Conservation (phyloP, 2,888 invertebrate genomes). For the Protophormia terraenovae region DNA sequence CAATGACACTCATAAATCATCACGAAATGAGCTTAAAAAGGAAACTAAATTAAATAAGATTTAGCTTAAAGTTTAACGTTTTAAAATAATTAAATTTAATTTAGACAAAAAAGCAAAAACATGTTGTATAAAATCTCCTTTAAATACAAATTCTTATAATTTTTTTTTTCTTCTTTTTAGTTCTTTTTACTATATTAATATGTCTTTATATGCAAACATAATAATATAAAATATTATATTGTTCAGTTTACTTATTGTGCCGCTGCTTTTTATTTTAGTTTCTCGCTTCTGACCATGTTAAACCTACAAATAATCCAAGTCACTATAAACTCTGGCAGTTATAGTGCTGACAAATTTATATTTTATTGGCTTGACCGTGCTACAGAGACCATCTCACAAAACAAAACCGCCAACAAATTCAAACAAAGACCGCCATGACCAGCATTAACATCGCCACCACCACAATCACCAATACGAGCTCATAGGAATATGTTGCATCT, state of each 20-base stretch:
- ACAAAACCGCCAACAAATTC: constrained; percentile 56
- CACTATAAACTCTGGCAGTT: constrained; percentile 61
- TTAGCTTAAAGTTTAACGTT: not conserved
- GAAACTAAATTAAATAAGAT: not conserved
- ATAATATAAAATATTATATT: constrained; percentile 52
- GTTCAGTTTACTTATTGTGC: not conserved
- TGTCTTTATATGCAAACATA: constrained; percentile 59
- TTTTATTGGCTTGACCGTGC: constrained; percentile 66
- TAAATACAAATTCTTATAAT: not conserved
- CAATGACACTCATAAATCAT: constrained; percentile 49
- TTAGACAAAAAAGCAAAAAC: no score
- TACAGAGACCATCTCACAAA: not conserved
- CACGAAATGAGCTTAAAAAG: constrained; percentile 2
- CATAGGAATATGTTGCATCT: constrained; percentile 30
- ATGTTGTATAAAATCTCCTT: not conserved
- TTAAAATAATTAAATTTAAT: not conserved
- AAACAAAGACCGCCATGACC: constrained; percentile 60
- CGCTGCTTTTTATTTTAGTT: not conserved
- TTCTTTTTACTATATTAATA: constrained; percentile 22
- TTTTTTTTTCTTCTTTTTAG: not conserved
- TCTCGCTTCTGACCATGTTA: constrained; percentile 41
- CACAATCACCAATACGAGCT: constrained; percentile 5
- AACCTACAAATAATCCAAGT: constrained; percentile 60
- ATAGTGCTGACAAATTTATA: constrained; percentile 68
- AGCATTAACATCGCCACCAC: constrained; percentile 34